Base-by-base conservation (phyloP, 2,113 vertebrate species). In the Python bivittatus region DNA sequence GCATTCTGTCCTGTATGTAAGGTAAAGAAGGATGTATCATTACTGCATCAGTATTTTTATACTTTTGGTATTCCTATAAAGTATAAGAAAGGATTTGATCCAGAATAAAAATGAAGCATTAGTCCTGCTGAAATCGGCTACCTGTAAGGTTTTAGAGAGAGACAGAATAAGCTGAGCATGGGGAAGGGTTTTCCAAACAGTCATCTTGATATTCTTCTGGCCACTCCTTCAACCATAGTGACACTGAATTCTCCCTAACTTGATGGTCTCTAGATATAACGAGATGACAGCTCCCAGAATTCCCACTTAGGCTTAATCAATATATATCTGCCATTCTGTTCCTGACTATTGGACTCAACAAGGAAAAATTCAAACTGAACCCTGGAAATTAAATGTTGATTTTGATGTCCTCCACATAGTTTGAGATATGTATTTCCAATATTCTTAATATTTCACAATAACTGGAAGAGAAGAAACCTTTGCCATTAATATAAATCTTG, bases 401-500 rank as follows among this genome's bases (percentile, higher is more conserved):
- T 48, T 29, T 42, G 48, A 84, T 1, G 60, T 27, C 25, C 6
- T 91, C 38, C 6, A 83, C 33, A 9, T 56, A 57, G 91, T 61
- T 68, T 79, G 90, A 72, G 4, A 20, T 90, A 56, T 33, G 38
- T 0, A 0, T 94, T 92, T 0, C 0, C 44, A 84, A 29, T 13
- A 53, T 79, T 91, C 90, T 27, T 38, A 0, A 1, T 91, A 88
- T 89, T 93, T 91, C 42, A 79, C 84, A 7, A 88, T 38, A 93
- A 25, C 38, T 86, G 20, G n/a, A 72, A 4, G 42, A 83, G 9
- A 85, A 93, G n/a, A 88, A 88, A 93, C 68, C 4, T 6, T 8
- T 22, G 84, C 72, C 27, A 88, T 93, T 64, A 13, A 20, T 92
- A 89, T 92, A n/a, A n/a, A 86, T 23, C 91, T 93, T 9, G 44